Base-by-base conservation (phyloP, 1,140 invertebrate species). In the Papilio helenus region DNA sequence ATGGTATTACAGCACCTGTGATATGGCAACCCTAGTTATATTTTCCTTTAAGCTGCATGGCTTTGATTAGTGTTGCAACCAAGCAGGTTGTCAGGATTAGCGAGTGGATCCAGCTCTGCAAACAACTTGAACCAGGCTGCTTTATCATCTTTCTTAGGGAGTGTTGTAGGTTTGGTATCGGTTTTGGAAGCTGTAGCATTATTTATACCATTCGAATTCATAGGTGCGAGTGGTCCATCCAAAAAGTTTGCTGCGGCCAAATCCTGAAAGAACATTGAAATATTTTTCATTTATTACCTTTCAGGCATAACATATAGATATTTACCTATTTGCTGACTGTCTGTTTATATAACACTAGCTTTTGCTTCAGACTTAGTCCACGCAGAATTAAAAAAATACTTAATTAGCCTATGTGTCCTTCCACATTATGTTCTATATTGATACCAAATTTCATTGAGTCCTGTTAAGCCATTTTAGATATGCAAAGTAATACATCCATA, bases 91-190 rank as follows among this genome's bases (percentile, higher is more conserved):
- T 96, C 95, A 34, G 95, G 95, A 95, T 99, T 98, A 18, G 98
- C 96, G 7, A 99, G 94, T 9, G 98, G 98, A 95, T 99, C 98
- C 49, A 99, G 91, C 92, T 99, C 98, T 51, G 98, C 97, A 95
- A 99, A 99, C 39, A 99, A 95, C 91, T 98, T 98, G 84, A 98
- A 96, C 98, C 98, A 99, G 16, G 96, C 95, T 46, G 95, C 93
- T 85, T 95, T 96, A 73, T 95, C 92, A 68, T 94, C 94, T 76
- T 92, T 95, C 76, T 93, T 93, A 44, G 89, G 90, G 49, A 79
- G 77, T 10, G 80, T 34, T 65, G 81, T 84, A 29, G 80, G 76
- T 42, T 79, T 81, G 20, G 80, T 61, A 55, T 79, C 71, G 82
- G 79, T 82, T 73, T 80, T 81, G 10, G 72, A 80, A 26, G 84